These are phyloP conservation scores for Danio tinwini DNA, from an alignment of 2,797 vertebrate genomes.

Conservation along the genomic window DNA sequence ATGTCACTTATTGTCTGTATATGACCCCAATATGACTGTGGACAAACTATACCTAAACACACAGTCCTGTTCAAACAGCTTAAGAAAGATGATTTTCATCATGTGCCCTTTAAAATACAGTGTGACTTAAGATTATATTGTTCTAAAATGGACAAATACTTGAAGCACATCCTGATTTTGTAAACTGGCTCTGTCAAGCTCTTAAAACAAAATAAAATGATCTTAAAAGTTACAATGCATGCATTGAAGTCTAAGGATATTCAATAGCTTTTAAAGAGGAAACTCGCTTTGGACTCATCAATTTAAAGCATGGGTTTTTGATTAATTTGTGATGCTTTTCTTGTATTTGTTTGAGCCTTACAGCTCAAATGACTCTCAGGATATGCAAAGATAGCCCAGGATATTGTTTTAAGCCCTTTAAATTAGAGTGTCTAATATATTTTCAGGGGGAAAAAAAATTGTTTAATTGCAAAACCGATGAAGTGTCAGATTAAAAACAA, in stretches of 20 bases:
- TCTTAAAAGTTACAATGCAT: background rate
- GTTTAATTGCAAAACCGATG: slow-evolving; percentile 11
- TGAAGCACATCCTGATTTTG: background rate
- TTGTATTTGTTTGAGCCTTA: background rate
- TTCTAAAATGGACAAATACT: background rate
- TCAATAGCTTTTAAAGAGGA: background rate
- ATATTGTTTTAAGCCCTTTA: too few species aligned
- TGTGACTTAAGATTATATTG: background rate
- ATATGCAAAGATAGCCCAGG: background rate
- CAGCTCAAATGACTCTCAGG: background rate
- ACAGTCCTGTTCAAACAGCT: too few species aligned
- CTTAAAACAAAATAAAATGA: too few species aligned
- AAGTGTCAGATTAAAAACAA: slow-evolving; percentile 5
- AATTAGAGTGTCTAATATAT: background rate
- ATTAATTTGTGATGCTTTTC: background rate
- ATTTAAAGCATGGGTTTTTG: background rate
- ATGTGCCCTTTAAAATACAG: too few species aligned
- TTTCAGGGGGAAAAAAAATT: too few species aligned
- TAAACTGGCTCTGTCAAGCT: background rate
- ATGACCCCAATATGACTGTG: too few species aligned
- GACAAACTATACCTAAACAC: too few species aligned
- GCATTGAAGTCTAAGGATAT: background rate
- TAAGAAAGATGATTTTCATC: too few species aligned
- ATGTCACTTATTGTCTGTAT: too few species aligned
- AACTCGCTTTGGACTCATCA: too few species aligned